phyloP scores from a whole-genome alignment of 2,797 vertebrate genomes.

The Hylomyscus alleni region DNA sequence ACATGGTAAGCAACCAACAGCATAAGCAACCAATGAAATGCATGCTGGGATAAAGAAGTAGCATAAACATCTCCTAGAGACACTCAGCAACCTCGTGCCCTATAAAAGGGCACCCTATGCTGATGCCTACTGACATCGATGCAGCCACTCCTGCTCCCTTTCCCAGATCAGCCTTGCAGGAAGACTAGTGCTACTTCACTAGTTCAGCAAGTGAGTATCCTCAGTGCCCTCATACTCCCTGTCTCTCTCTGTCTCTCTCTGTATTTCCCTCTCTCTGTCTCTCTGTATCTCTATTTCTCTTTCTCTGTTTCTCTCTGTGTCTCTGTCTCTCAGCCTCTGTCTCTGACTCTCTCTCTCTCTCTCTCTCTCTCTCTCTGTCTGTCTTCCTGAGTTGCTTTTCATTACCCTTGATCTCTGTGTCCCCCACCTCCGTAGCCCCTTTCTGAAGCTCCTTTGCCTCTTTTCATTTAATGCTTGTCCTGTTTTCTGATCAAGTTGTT shows the following conservation, averaged over 20 bases:
- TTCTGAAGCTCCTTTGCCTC: constrained; percentile 74
- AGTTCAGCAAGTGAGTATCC: neutral
- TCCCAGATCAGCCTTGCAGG: neutral
- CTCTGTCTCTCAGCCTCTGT: no score
- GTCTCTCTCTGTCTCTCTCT: no score
- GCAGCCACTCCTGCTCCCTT: neutral
- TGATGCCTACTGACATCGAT: neutral
- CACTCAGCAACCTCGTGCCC: neutral
- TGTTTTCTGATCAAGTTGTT: constrained; percentile 81
- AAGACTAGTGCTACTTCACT: neutral
- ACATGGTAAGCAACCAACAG: neutral
- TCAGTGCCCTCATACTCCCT: neutral
- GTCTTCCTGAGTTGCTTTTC: constrained; percentile 76
- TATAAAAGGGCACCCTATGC: neutral
- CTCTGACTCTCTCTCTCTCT: no score
- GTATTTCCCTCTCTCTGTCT: no score
- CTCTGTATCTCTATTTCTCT: no score
- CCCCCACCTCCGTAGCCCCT: neutral
- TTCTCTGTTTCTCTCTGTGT: no score
- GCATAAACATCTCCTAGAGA: neutral
- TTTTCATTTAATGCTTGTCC: constrained; percentile 78
- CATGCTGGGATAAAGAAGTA: neutral
- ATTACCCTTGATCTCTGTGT: constrained; percentile 61
- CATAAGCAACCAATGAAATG: neutral
- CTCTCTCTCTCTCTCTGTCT: no score